These are phyloP conservation scores for Acrossocheilus fasciatus DNA, from an alignment of 2,797 vertebrate species.

Conservation along the genomic window DNA sequence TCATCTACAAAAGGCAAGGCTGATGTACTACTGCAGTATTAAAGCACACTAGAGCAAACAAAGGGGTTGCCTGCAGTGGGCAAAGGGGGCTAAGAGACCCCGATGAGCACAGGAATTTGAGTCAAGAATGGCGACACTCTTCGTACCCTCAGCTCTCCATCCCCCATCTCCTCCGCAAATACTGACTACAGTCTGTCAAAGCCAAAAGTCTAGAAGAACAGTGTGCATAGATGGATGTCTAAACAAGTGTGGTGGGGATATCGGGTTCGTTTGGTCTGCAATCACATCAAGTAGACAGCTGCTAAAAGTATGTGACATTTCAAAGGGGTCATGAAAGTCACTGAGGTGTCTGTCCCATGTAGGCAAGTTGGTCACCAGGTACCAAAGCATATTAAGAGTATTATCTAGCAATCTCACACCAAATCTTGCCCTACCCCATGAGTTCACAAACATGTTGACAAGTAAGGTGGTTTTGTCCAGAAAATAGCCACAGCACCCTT, in stretches of 20 bases:
- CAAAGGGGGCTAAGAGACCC: conserved; percentile 55
- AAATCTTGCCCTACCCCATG: background rate
- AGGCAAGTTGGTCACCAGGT: conserved; percentile 69
- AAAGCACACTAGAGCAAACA: conserved; percentile 67
- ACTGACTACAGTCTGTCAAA: conserved; percentile 63
- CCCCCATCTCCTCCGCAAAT: conserved; percentile 49
- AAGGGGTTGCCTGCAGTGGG: conserved; percentile 62
- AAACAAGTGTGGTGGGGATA: conserved; percentile 19
- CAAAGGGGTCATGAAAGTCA: conserved; percentile 62
- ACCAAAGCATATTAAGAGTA: conserved; percentile 65
- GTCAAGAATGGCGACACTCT: conserved; percentile 66
- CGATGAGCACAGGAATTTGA: conserved; percentile 74
- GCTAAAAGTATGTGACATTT: conserved; percentile 73
- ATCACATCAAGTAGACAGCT: conserved; percentile 35
- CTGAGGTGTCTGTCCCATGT: conserved; percentile 43
- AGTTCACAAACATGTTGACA: conserved; percentile 7
- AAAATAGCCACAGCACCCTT: conserved; percentile 20
- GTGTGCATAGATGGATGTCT: background rate
- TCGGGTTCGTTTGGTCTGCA: background rate
- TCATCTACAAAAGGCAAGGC: conserved; percentile 69
- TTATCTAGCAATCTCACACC: background rate
- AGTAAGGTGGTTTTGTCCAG: background rate
- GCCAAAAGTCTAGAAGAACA: conserved; percentile 22
- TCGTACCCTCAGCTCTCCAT: conserved; percentile 57
- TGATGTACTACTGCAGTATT: conserved; percentile 72